Evolutionary conservation across 2,888 invertebrate genomes (phyloP), one percentile per base, ranked within the genome.

Genomic region (Trypoxylon attenuatum): DNA sequence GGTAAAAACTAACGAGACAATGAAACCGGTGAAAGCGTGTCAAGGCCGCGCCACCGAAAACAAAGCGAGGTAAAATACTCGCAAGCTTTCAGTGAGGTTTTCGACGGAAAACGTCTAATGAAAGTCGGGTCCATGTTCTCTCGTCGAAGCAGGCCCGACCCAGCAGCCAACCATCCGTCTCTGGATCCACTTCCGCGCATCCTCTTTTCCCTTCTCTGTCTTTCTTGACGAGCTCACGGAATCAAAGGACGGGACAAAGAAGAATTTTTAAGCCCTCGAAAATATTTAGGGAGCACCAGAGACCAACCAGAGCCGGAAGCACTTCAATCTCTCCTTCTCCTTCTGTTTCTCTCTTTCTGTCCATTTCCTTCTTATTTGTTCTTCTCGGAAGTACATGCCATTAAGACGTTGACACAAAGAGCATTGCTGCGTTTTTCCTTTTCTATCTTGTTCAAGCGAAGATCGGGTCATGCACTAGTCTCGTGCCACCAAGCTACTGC

Each of bases 21-120:
- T 39, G 58, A 69, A 54, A 60, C 18, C 51, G 45, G 68, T 49
- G 77, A 68, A 70, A 71, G 68, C 56, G 69, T 71, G 74, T 60
- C 66, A 71, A 71, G 75, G 75, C 56, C 51, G 29, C 42, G 54
- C 53, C 57, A 67, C 54, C 43, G 69, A 42, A 63, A 25, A 47
- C 41, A 49, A 65, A 69, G 69, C 27, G 42, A 57, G 49, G 52
- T 62, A 42, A 18, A 42, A 27, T 22, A 16, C 23, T 13, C n/a
- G 25, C 19, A 42, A 10, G 16, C 13, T 47, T 51, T 15, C 18
- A 29, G 16, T 46, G 27, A 42, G 33, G 22, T 21, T 46, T 25
- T 22, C 13, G 16, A 46, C 16, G 5, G 21, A 38, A 57, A 23
- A 18, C 10, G 10, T 18, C 41, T n/a, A 21, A 23, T 38, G 1